Evolutionary conservation across 2,797 vertebrate genomes (phyloP).

Genomic region (Corythornis leucogaster): DNA sequence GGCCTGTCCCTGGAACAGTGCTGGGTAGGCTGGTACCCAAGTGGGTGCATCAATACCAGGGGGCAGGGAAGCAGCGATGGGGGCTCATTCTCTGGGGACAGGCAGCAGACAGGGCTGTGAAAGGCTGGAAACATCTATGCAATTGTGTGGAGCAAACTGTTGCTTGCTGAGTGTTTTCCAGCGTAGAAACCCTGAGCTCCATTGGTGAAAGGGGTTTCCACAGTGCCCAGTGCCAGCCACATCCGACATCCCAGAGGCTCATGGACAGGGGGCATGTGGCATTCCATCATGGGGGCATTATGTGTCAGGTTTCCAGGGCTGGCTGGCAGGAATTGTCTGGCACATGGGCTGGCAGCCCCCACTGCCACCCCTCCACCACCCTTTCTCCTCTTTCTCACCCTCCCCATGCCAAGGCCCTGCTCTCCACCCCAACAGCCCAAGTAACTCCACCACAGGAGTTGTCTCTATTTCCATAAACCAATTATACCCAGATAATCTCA

Average conservation of each 20-base stretch:
- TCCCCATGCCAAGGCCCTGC: background rate
- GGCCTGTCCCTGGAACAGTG: fast-evolving
- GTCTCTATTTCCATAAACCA: slow-evolving; percentile 79
- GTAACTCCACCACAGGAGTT: background rate
- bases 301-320: background rate
- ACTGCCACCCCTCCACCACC: background rate
- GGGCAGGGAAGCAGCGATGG: background rate
- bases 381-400: background rate
- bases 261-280: background rate
- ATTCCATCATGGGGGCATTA: background rate
- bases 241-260: fast-evolving
- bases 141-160: background rate
- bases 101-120: background rate
- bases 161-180: background rate
- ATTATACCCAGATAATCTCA: slow-evolving; percentile 71
- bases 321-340: background rate
- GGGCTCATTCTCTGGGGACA: fast-evolving
- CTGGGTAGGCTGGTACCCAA: background rate
- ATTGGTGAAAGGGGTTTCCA: fast-evolving
- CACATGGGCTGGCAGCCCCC: background rate
- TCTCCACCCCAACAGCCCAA: background rate
- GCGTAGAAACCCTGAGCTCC: fast-evolving
- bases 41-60: background rate
- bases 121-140: background rate
- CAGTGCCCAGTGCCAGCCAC: fast-evolving